Evolutionary conservation across 2,113 vertebrate species (phyloP), one percentile per base, ranked within the genome.

Genomic region (Ploceus nigricollis): DNA sequence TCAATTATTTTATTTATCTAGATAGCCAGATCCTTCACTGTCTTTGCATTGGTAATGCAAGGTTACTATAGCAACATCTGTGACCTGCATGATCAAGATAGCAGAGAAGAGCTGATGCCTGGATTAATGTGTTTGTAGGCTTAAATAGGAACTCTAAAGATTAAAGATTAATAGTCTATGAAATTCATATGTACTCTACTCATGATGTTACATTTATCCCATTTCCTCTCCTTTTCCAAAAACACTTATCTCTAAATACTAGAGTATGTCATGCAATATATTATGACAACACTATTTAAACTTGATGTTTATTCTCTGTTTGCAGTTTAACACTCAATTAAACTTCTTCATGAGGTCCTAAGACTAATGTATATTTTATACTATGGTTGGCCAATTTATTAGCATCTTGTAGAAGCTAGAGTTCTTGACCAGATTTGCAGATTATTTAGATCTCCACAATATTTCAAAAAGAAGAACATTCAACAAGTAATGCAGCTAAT

Each of bases 21-120:
- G 81, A 71, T 72, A 85, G 66, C 25, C 68, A 89, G 64, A 79
- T 71, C 45, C 45, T 73, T 93, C 58, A 60, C 69, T 33, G 13
- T 39, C 80, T 71, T 87, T 39, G 66, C 56, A 50, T 69, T 70
- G 53, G 65, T 71, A 69, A 85, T 89, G 45, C 31, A 80, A 82
- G 75, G 95, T 97, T 92, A 87, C 96, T 76, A 82, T 94, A 90
- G 87, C 94, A 97, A 98, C 90, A 85, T 61, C 71, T 84, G 45
- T 71, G 87, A 92, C 93, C 91, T 51, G 92, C 81, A 88, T 80
- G 82, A 91, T 82, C 58, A 95, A 85, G 54, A 91, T 19, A 87
- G 71, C 35, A 86, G 60, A 66, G 84, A 81, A 86, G 56, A 82
- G 33, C 69, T 89, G 64, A 83, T 86, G 54, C 73, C 54, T 63